Percentiles rank a stretch among this genome's conserved stretches.
Conservation (phyloP, 2,888 invertebrate genomes). For the Epinotia nisella region DNA sequence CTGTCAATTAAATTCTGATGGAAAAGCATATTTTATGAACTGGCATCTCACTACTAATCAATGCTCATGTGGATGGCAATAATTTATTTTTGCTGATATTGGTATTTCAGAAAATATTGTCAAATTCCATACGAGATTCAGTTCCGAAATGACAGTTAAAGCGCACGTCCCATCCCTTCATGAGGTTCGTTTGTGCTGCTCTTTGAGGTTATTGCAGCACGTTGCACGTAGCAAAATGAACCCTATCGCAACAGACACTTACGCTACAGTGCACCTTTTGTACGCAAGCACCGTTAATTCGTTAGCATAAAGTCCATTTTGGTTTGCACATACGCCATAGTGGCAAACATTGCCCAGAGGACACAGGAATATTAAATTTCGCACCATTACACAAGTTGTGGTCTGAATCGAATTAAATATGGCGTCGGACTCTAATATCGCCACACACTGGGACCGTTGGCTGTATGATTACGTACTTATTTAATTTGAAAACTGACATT, state of each 20-base stretch:
- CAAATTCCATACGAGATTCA: background rate
- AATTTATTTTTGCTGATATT: too few relatives aligned
- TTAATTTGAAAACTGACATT: constrained; percentile 10
- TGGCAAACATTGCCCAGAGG: constrained; percentile 21
- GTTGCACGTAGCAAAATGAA: background rate
- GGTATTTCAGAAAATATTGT: too few relatives aligned
- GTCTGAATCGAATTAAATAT: constrained; percentile 16
- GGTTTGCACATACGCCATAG: background rate
- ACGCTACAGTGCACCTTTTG: background rate
- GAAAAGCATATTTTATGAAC: too few relatives aligned
- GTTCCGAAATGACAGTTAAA: background rate
- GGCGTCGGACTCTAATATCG: constrained; percentile 11
- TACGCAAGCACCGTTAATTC: background rate
- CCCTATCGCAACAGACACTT: background rate
- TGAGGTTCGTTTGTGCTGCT: background rate
- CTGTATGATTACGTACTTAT: constrained; percentile 19
- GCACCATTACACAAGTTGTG: constrained; percentile 7
- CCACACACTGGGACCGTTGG: constrained; percentile 2
- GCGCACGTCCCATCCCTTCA: background rate
- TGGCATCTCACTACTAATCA: too few relatives aligned
- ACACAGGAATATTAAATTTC: constrained; percentile 26
- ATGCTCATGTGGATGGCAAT: too few relatives aligned
- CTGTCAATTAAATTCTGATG: too few relatives aligned
- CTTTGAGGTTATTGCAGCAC: background rate
- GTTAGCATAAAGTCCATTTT: background rate